Evolutionary conservation across 2,113 vertebrate species (phyloP).

Genomic region (Benthochromis sp.): DNA sequence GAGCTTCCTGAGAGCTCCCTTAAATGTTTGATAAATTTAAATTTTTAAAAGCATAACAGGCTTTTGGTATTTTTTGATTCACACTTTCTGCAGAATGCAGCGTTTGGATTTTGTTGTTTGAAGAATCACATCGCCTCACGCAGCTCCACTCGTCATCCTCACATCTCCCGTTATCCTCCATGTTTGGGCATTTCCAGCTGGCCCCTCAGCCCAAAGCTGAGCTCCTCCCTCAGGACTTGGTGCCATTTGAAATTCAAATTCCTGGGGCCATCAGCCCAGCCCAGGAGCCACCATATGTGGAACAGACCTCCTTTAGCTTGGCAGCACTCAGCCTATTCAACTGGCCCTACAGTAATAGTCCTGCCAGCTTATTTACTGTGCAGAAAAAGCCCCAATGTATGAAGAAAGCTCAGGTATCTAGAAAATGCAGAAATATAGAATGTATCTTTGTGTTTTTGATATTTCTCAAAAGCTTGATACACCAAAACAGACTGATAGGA

Average conservation of each 20-base stretch:
- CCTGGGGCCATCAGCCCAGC: constrained; percentile 43
- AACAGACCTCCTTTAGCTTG: constrained; percentile 36
- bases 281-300: constrained; percentile 50
- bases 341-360: not conserved
- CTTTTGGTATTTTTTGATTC: not conserved
- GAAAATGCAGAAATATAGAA: not conserved
- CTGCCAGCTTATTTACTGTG: not conserved
- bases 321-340: not conserved
- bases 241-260: constrained; percentile 58
- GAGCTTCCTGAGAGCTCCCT: not conserved
- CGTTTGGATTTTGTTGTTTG: not conserved
- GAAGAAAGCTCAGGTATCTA: not conserved
- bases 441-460: not conserved
- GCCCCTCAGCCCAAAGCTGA: constrained; percentile 46
- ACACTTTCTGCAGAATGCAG: not conserved
- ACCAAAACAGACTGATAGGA: not conserved
- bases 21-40: not conserved
- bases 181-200: constrained; percentile 38
- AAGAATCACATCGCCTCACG: not conserved
- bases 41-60: not conserved
- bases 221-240: constrained; percentile 52
- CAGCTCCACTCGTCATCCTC: not conserved
- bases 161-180: not conserved
- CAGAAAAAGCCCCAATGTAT: not conserved
- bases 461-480: not conserved